Evolutionary conservation across 1,140 invertebrate genomes (phyloP), one percentile per base, ranked within the genome.

Genomic region (Acyrthosiphon pisum): DNA sequence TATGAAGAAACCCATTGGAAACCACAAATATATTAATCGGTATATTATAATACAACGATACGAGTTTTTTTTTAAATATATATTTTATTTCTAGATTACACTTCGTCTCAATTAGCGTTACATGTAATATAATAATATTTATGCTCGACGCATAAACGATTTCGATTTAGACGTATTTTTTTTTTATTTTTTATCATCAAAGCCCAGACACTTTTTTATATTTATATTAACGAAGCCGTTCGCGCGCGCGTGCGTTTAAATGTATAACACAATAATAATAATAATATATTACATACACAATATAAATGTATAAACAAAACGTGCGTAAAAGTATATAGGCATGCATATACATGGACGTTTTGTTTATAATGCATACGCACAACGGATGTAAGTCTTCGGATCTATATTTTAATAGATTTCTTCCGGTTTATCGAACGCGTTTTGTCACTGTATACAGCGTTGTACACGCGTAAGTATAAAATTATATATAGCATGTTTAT

Each of bases 11-110:
- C 23, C 20, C 35, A 26, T 53, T 50, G 30, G 48, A 89, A 89
- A 89, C 50, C 87, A n/a, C 87, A 56, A 41, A 7, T 88, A 44
- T 86, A 89, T 89, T 89, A 89, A 89, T 89, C 23, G 50, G 35
- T 89, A 53, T 56, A 89, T 89, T 89, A 89, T 76, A 76, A n/a
- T 76, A 87, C 86, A 30, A 48, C 86, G 86, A 48, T 89, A 89
- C 87, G 35, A 89, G n/a, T 89, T 76, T 68, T 76, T 22, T 18
- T 37, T 41, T 41, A 41, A 41, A 50, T 8, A 50, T 88, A 88
- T 48, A 48, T 53, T 53, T 22, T 88, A 53, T 88, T 88, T 88
- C 86, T 50, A 88, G n/a, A 53, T 89, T 90, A 37, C 48, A 37
- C 48, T 89, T 35, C 44, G 35, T 26, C 35, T 56, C 88, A 90